Base-by-base conservation (phyloP, 2,113 vertebrate genomes). In the Xiphophorus hellerii region DNA sequence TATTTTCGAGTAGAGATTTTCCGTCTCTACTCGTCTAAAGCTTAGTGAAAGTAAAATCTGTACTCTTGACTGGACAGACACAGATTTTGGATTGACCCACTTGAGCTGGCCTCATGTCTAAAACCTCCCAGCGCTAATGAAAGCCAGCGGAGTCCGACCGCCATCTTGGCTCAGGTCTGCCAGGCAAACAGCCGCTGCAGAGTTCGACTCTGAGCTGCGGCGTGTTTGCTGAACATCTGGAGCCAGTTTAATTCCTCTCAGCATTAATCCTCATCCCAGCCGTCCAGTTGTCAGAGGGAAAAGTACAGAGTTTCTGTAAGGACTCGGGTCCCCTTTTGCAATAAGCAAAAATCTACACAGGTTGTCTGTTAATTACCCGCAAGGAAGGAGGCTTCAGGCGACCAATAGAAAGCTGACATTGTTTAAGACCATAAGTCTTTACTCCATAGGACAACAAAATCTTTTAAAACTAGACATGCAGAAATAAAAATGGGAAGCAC, bases 191-290 rank as follows among this genome's bases (percentile, higher is more conserved):
- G 69, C 35, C 0, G 12, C 61, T 10, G 44, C 69, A 28, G 65
- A 72, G 60, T n/a, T 11, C 22, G 72, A 63, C 78, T 48, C 22
- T 0, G 48, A 81, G 71, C 85, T 87, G 85, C 85, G 88, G 90
- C 76, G 33, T 17, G 60, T 70, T 62, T 33, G 13, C 64, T 51
- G 78, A 86, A 90, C 88, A 90, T 92, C 83, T 92, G 91, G 88
- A 85, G 74, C 37, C 65, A 27, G 65, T 87, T 89, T 89, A 76
- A 85, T 85, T 90, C 84, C 65, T 22, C 77, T 81, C 83, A 44
- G 27, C 30, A 54, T 75, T 85, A 84, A 92, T 89, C 81, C 74
- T 69, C 75, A 70, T 77, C 79, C 81, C 84, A 87, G 77, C 60
- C 61, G 80, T 85, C 80, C 75, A 14, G 83, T 78, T 71, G 83